Evolutionary conservation across 2,113 vertebrate genomes (phyloP).

Genomic region (Halcyon senegalensis): DNA sequence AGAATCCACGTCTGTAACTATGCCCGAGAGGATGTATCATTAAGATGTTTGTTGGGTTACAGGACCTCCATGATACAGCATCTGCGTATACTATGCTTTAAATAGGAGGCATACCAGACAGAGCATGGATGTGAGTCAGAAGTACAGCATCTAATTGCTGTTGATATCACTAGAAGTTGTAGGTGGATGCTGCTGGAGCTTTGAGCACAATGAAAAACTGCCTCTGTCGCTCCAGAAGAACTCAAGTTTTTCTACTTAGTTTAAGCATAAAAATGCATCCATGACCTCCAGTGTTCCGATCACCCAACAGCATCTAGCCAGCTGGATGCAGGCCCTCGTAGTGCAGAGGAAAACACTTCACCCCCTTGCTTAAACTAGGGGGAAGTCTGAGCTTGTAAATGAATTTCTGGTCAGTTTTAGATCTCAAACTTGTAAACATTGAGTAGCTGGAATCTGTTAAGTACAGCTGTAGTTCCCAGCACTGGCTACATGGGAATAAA

Average conservation of each 20-base stretch:
- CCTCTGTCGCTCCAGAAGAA: background rate
- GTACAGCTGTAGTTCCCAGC: background rate
- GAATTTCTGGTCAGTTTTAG: background rate
- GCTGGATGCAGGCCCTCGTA: background rate
- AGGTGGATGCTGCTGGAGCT: background rate
- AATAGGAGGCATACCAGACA: background rate
- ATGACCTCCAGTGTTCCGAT: background rate
- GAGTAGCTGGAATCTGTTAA: background rate
- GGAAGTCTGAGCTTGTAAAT: background rate
- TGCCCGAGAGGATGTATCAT: background rate
- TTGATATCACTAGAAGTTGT: background rate
- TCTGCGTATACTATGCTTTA: background rate
- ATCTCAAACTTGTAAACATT: background rate
- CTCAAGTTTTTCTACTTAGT: background rate
- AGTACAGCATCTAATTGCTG: background rate
- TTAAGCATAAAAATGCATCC: background rate
- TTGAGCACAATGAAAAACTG: background rate
- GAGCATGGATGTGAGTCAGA: background rate
- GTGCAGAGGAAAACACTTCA: background rate
- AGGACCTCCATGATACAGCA: background rate
- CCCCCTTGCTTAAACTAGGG: background rate
- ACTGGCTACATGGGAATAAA: background rate
- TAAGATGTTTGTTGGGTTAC: background rate
- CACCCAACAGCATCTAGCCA: background rate
- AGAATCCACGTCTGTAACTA: background rate